These are phyloP conservation scores for Hipparchia sbordonii DNA, from an alignment of 2,888 invertebrate species.

Conservation along the genomic window DNA sequence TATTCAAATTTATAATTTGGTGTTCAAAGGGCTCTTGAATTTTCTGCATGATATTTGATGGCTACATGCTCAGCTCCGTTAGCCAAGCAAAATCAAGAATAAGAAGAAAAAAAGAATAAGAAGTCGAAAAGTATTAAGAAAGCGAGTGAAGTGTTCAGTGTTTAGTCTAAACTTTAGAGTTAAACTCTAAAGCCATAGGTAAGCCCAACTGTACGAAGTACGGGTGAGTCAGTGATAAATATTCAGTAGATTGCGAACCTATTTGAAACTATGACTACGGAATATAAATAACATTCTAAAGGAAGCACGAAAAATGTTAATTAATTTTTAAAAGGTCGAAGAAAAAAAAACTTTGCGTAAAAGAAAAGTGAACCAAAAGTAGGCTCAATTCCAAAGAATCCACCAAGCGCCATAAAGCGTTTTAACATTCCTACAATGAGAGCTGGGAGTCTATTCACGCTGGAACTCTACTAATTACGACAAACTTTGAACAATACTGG, in stretches of 20 bases:
- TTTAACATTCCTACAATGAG: conserved; percentile 63
- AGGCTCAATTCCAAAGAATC: conserved; percentile 22
- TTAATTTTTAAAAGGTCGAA: neutral
- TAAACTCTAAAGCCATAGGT: too few species aligned
- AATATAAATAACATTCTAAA: neutral
- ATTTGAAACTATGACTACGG: neutral
- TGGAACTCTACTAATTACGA: conserved; percentile 80
- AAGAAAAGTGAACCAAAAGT: conserved; percentile 13
- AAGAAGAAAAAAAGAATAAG: too few species aligned
- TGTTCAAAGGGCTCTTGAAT: too few species aligned
- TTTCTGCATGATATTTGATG: too few species aligned
- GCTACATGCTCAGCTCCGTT: too few species aligned
- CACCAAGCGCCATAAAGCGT: conserved; percentile 35
- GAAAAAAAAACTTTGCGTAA: conserved; percentile 5
- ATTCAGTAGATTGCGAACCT: neutral
- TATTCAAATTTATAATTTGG: too few species aligned
- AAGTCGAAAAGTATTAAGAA: too few species aligned
- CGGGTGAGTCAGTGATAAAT: neutral
- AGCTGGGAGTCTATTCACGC: conserved; percentile 75
- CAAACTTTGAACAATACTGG: conserved; percentile 83
- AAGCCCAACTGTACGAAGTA: too few species aligned
- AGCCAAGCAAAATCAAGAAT: too few species aligned
- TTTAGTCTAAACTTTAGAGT: too few species aligned
- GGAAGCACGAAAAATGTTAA: neutral
- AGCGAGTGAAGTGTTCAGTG: too few species aligned